A percentile compares a stretch with the other conserved stretches of the same genome.
Conservation (phyloP, 2,113 vertebrate species). For the Tonatia bakeri region DNA sequence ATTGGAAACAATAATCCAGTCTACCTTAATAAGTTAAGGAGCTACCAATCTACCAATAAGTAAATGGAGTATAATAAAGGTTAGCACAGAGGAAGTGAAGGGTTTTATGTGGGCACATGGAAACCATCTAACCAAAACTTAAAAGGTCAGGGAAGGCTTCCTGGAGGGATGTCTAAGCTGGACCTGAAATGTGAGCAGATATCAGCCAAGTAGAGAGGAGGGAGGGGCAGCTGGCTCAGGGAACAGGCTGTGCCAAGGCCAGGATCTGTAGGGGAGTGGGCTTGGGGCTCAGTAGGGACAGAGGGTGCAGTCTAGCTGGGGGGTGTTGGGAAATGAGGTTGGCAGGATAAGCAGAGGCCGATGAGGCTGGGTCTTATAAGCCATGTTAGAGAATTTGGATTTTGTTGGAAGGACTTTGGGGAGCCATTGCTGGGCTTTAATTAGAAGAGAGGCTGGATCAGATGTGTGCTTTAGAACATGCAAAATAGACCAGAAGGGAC, state of each 20-base stretch:
- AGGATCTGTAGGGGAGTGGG: not conserved
- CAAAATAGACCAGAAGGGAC: not conserved
- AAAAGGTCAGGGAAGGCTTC: not conserved
- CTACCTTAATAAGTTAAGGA: not conserved
- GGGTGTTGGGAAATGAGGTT: not conserved
- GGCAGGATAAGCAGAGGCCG: too few species aligned
- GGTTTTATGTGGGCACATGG: not conserved
- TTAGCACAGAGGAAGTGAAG: not conserved
- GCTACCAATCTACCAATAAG: not conserved
- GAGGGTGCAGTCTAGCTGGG: fast-evolving
- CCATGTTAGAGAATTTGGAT: not conserved
- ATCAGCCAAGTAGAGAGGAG: not conserved
- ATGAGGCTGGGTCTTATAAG: not conserved
- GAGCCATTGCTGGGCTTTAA: not conserved
- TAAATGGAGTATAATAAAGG: not conserved
- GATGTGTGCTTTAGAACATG: not conserved
- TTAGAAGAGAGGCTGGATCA: not conserved
- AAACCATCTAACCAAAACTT: not conserved
- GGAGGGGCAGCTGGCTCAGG: not conserved
- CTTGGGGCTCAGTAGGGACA: fast-evolving
- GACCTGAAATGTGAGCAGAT: not conserved
- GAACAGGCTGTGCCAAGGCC: not conserved
- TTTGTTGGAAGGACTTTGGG: not conserved
- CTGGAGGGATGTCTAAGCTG: not conserved
- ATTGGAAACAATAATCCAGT: not conserved